phyloP scores from a whole-genome alignment of 2,797 vertebrate species.

The Hozukius guyotensis region DNA sequence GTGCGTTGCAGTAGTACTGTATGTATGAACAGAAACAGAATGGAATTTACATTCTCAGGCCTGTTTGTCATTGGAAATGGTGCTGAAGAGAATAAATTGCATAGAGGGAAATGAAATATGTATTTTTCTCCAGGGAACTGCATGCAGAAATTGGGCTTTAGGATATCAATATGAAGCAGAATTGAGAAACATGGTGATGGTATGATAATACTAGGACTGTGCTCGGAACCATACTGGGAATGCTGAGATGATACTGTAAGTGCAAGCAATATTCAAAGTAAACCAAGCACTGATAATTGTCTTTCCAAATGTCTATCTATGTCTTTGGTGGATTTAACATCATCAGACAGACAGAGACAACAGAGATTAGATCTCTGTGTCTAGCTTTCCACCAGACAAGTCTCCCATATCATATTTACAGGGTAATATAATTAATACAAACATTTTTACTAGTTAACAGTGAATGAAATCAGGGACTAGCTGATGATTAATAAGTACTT shows the following conservation, averaged over 20 bases:
- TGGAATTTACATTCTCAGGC: constrained; percentile 37
- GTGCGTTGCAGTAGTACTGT: not conserved
- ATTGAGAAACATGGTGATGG: constrained; percentile 1
- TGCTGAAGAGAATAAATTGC: constrained; percentile 30
- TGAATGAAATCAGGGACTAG: not conserved
- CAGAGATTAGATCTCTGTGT: not conserved
- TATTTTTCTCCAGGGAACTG: not conserved
- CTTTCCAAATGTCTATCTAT: not conserved
- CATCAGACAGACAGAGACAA: not conserved
- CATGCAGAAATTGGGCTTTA: not conserved
- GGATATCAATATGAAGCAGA: constrained; percentile 14
- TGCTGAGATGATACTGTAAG: not conserved
- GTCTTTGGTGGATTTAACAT: not conserved
- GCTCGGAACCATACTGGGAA: not conserved
- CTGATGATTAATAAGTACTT: too few species aligned
- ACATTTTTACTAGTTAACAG: not conserved
- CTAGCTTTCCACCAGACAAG: not conserved
- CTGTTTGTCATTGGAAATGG: constrained; percentile 35
- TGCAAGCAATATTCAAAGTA: not conserved
- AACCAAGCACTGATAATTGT: not conserved
- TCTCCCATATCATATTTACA: not conserved
- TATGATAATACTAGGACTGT: not conserved
- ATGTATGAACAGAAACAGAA: constrained; percentile 2
- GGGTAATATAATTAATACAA: not conserved
- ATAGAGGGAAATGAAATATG: constrained; percentile 11